Evolutionary conservation across 2,888 invertebrate species (phyloP), one percentile per base, ranked within the genome.

Genomic region (Hirtodrosophila confusa): DNA sequence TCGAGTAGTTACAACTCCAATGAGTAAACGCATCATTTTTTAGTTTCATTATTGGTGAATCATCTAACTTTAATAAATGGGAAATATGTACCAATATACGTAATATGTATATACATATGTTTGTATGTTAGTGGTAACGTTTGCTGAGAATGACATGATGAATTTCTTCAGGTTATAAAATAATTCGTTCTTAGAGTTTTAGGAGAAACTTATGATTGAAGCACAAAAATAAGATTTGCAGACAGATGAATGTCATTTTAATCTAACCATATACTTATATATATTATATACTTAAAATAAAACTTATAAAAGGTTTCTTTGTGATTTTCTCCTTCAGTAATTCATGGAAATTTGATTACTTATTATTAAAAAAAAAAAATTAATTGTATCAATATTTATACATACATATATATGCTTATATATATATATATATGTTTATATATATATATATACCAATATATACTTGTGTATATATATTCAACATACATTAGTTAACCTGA

Each of bases 261-360:
- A 87, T 87, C 80, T 80, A 80, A 80, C 79, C 71, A 82, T 80
- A 73, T 73, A 62, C 75, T 68, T 75, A 75, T 44, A 75, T 72
- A 69, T 76, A 72, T 70, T 53, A 48, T 74, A n/a, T 65, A 74
- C 78, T 74, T 80, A 82, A 78, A 82, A 78, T 82, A 87, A 63
- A 82, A 82, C 82, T 82, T 82, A 82, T 82, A 82, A 82, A 82
- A 88, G 83, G 75, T 88, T 82, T 82, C 82, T 82, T 82, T 82
- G 82, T 82, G 82, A 87, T 80, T 87, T 80, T 86, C 72, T 85
- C 80, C 88, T 80, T 87, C 88, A 82, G 80, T 87, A 82, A 82
- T 82, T 82, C 88, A 82, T 87, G 80, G 80, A 82, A 82, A 82
- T 82, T 82, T 87, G 86, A 82, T 87, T 82, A 82, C 88, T 82